phyloP scores from a whole-genome alignment of 2,113 vertebrate genomes.

The Paradoxurus hermaphroditus region DNA sequence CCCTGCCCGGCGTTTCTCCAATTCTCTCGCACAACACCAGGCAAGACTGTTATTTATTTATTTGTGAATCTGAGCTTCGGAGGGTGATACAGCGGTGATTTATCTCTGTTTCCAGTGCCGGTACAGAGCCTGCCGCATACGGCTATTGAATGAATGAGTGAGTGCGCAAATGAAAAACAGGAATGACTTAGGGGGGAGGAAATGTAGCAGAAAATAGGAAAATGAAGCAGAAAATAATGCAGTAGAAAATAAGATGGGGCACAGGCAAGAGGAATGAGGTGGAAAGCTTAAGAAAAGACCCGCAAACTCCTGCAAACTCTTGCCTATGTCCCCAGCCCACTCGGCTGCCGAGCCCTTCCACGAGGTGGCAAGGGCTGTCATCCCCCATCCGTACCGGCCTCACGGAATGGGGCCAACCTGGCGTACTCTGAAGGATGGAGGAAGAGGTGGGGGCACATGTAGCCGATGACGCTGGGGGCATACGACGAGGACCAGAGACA shows the following conservation, averaged over 20 bases:
- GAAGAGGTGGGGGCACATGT: background rate
- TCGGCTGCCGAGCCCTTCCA: fast-evolving
- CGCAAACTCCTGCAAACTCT: background rate
- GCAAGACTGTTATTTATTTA: background rate
- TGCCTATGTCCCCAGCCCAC: background rate
- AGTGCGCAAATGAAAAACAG: background rate
- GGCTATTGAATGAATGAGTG: background rate
- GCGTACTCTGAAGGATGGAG: background rate
- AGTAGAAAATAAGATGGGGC: background rate
- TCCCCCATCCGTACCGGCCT: background rate
- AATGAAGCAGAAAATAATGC: background rate
- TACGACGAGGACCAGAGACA: background rate
- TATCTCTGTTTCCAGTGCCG: background rate
- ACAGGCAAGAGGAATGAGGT: background rate
- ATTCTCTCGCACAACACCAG: background rate
- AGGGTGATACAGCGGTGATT: background rate
- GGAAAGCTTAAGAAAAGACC: background rate
- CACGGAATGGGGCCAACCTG: background rate
- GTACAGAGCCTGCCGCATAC: background rate
- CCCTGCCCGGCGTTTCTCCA: background rate
- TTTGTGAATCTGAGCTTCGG: background rate
- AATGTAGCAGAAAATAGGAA: background rate
- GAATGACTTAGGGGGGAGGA: background rate
- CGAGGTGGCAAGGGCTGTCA: background rate
- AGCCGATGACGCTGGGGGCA: background rate